phyloP scores from a whole-genome alignment of 2,797 vertebrate genomes.

The Heterohyrax brucei region DNA sequence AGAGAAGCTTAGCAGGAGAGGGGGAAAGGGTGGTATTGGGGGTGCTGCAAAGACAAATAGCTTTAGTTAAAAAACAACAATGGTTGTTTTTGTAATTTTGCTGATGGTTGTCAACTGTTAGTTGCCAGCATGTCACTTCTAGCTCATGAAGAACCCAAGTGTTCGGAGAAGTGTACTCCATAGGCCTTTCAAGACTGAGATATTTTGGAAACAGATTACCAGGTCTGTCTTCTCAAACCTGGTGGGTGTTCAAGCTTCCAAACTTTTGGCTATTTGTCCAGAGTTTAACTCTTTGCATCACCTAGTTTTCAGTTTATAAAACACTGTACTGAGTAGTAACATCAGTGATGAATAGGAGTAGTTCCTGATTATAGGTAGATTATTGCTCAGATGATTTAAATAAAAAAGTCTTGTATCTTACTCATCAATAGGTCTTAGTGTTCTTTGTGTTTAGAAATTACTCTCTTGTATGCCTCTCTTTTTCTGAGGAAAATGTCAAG shows the following conservation, averaged over 20 bases:
- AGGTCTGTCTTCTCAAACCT: too few species aligned
- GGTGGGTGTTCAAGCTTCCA: too few species aligned
- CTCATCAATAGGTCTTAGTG: neutral
- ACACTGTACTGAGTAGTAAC: neutral
- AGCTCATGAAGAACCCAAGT: too few species aligned
- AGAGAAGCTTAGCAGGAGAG: rapidly evolving
- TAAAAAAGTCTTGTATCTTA: neutral
- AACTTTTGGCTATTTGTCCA: too few species aligned
- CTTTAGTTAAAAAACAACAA: neutral
- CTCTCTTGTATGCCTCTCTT: neutral
- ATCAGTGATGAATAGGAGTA: neutral
- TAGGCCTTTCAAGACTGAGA: too few species aligned
- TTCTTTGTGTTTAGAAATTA: neutral
- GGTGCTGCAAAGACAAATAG: neutral
- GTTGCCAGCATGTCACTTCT: too few species aligned
- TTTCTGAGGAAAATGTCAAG: slow-evolving; percentile 42
- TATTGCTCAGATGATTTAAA: neutral
- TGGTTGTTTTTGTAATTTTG: neutral
- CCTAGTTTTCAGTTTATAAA: neutral
- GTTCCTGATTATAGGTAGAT: neutral
- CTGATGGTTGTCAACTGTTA: too few species aligned
- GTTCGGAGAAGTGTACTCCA: too few species aligned
- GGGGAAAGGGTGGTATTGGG: neutral
- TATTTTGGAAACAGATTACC: too few species aligned
- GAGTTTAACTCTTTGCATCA: too few species aligned